A percentile compares a stretch with the other conserved stretches of the same genome.
Evolutionary conservation across 2,888 invertebrate species (phyloP).

Genomic region (Ennomos erosarius): DNA sequence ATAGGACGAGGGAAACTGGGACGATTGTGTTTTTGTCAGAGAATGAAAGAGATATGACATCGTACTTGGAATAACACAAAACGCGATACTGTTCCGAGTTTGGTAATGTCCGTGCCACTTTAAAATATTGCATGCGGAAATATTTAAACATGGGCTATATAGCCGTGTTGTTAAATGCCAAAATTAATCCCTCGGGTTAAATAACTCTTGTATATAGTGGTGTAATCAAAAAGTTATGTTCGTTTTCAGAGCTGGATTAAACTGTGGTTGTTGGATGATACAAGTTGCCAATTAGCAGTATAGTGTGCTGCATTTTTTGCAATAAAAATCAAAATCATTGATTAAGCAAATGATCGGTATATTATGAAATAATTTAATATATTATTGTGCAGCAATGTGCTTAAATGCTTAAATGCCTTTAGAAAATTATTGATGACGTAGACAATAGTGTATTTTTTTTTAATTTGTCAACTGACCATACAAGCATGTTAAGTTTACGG

Average conservation of each 20-base stretch:
- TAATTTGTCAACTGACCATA: no score
- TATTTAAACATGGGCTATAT: conserved; percentile 16
- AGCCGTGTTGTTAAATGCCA: conserved; percentile 23
- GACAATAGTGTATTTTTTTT: no score
- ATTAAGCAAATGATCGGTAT: no score
- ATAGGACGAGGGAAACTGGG: conserved; percentile 41
- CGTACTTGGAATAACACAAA: conserved; percentile 13
- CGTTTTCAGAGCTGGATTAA: conserved; percentile 4
- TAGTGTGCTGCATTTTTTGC: no score
- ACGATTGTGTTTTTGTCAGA: conserved; percentile 43
- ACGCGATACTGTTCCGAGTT: conserved; percentile 11
- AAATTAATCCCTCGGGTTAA: conserved; percentile 22
- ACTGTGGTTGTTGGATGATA: conserved; percentile 3
- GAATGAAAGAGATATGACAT: conserved; percentile 30
- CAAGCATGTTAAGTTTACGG: no score
- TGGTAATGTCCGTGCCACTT: conserved; percentile 7
- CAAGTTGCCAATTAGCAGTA: neutral
- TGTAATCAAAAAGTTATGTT: conserved; percentile 24
- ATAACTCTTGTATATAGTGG: conserved; percentile 22
- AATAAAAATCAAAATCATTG: no score
- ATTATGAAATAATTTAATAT: no score
- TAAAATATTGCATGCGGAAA: conserved; percentile 20
- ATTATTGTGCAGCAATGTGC: no score
- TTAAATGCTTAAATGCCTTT: no score
- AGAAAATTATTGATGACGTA: no score